Percentiles rank a stretch among this genome's conserved stretches.
Conservation (phyloP, 2,888 invertebrate genomes). For the Pristionchus entomophagus region DNA sequence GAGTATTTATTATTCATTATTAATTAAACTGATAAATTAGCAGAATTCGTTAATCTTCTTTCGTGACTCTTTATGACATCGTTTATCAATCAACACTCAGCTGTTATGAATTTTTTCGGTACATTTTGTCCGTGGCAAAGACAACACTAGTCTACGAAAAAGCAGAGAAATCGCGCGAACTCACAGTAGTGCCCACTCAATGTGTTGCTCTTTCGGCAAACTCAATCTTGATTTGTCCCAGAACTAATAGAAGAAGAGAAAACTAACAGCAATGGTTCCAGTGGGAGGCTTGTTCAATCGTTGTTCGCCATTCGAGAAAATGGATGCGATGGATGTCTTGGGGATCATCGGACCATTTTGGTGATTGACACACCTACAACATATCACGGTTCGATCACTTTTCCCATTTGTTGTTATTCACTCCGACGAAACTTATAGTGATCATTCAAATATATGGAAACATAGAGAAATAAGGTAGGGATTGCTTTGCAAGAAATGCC, state of each 20-base stretch:
- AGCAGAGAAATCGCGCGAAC: not conserved
- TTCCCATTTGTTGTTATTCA: not conserved
- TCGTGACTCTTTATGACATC: not conserved
- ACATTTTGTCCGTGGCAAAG: no score
- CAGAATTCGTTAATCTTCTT: not conserved
- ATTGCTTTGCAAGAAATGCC: no score
- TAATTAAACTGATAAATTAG: no score
- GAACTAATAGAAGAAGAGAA: not conserved
- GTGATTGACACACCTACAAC: conserved; percentile 62
- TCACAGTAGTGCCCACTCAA: not conserved
- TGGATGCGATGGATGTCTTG: conserved; percentile 69
- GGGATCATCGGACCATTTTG: conserved; percentile 65
- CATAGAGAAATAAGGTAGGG: no score
- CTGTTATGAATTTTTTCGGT: no score
- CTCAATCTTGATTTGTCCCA: not conserved
- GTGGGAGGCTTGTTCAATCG: conserved; percentile 61
- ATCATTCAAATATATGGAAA: not conserved
- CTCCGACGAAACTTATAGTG: not conserved
- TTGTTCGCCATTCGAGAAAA: conserved; percentile 69
- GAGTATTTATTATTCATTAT: conserved; percentile 46
- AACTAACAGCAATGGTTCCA: conserved; percentile 52
- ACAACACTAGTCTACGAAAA: no score
- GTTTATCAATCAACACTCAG: no score
- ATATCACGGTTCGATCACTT: not conserved
- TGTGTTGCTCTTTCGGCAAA: not conserved